Conservation (phyloP, 1,140 invertebrate genomes). For the Calycopis cecrops region DNA sequence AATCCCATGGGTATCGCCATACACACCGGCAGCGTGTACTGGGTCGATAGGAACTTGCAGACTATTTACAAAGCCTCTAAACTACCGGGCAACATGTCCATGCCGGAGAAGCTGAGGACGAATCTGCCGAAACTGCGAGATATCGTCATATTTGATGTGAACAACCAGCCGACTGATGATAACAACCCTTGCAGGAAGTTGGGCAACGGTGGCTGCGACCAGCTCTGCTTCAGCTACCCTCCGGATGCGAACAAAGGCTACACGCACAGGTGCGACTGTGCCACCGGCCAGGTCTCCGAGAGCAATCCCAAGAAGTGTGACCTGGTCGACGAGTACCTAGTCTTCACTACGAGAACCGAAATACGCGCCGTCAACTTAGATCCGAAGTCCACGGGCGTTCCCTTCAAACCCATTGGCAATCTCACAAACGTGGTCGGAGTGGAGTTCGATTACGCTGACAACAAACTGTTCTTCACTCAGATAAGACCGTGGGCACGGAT, state of each 20-base stretch:
- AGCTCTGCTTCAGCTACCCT: constrained; percentile 96
- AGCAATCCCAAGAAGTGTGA: constrained; percentile 83
- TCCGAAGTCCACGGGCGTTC: constrained; percentile 85
- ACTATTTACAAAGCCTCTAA: constrained; percentile 92
- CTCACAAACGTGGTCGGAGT: constrained; percentile 97
- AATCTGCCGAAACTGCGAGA: constrained; percentile 90
- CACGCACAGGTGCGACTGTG: constrained; percentile 91
- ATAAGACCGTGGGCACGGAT: constrained; percentile 93
- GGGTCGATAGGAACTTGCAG: constrained; percentile 95
- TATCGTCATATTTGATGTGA: constrained; percentile 92
- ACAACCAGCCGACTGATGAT: constrained; percentile 88
- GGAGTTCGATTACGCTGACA: constrained; percentile 95
- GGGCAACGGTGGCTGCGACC: constrained; percentile 91
- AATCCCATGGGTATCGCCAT: constrained; percentile 97
- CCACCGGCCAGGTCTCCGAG: constrained; percentile 84
- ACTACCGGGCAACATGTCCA: constrained; percentile 80
- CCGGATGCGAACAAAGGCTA: constrained; percentile 71
- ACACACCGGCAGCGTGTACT: constrained; percentile 90
- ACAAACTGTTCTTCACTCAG: constrained; percentile 92
- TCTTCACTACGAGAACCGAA: constrained; percentile 94
- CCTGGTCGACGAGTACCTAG: constrained; percentile 89
- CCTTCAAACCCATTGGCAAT: constrained; percentile 91
- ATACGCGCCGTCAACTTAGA: constrained; percentile 91
- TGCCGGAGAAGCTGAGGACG: constrained; percentile 83
- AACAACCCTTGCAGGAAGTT: constrained; percentile 85